Evolutionary conservation across 1,140 invertebrate species (phyloP), one percentile per base, ranked within the genome.

Genomic region (Drosophila serrata): DNA sequence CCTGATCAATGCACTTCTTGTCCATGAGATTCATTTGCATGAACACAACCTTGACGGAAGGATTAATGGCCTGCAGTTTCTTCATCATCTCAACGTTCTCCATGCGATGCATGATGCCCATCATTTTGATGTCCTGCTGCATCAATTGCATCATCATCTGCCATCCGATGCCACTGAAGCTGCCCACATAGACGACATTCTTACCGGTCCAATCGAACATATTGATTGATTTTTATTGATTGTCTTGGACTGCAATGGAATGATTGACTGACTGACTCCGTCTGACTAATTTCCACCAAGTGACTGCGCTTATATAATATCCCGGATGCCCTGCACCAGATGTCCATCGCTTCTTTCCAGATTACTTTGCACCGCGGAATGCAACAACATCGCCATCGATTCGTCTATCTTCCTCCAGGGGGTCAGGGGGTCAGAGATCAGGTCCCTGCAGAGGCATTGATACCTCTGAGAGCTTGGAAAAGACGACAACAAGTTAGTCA

Each of bases 11-110:
- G 24, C 67, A 82, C n/a, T 39, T 2, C 24, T 62, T 78, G 7
- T 92, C 82, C 69, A 87, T 88, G 7, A 92, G 69, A 55, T 92
- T 82, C 45, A 91, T 74, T 31, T 81, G 88, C 62, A 85, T 72
- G 51, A 90, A 92, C 3, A 79, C 27, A 0, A 91, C 57, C 24
- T 91, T 82, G 0, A 82, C 78, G 4, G 43, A 65, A 11, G 75
- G 51, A 55, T 84, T 81, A 9, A 82, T 63, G 0, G 75, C 77
- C 64, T 92, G 91, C 24, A 92, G 61, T 29, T 91, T 90, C 58
- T 90, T 75, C 49, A 92, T 67, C 78, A 90, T 87, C 58, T 92
- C 87, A 31, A 87, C 64, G 55, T 92, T 92, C 68, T 92, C 91
- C 87, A 92, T 87, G 61, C 85, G 79, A 24, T 82, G 74, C 64